Conservation (phyloP, 2,797 vertebrate species). For the Pseudochromis fuscus region DNA sequence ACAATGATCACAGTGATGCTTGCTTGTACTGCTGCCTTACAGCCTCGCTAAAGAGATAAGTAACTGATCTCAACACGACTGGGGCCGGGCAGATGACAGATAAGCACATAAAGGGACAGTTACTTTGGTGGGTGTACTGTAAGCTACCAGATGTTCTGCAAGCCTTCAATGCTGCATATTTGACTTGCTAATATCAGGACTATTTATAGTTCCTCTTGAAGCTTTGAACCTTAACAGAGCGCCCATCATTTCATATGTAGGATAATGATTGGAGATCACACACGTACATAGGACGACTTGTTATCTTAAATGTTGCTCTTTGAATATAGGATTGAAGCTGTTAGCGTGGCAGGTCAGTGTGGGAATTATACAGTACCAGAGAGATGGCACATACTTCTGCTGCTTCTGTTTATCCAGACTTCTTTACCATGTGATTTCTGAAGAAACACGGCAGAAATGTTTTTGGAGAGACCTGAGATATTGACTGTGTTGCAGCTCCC, state of each 20-base stretch:
- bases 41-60: slow-evolving; percentile 68
- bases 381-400: slow-evolving; percentile 2
- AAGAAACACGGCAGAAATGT: slow-evolving; percentile 47
- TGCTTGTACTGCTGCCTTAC: slow-evolving; percentile 57
- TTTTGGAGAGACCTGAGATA: slow-evolving; percentile 66
- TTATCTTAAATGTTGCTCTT: slow-evolving; percentile 33
- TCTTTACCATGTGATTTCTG: slow-evolving; percentile 35
- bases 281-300: not conserved
- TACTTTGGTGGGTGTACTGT: slow-evolving; percentile 44
- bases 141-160: slow-evolving; percentile 64
- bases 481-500: slow-evolving; percentile 67
- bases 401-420: slow-evolving; percentile 7
- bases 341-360: slow-evolving; percentile 2
- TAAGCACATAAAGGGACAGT: slow-evolving; percentile 60
- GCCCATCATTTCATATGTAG: slow-evolving; percentile 15
- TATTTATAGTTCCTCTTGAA: slow-evolving; percentile 47
- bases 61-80: slow-evolving; percentile 61
- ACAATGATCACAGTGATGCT: slow-evolving; percentile 73
- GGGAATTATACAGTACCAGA: slow-evolving; percentile 10
- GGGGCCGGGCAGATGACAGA: slow-evolving; percentile 56
- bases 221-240: slow-evolving; percentile 37
- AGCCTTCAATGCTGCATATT: slow-evolving; percentile 51
- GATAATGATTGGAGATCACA: slow-evolving; percentile 21
- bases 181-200: slow-evolving; percentile 65
- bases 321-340: slow-evolving; percentile 18